Evolutionary conservation across 2,113 vertebrate species (phyloP).

Genomic region (Ictidomys tridecemlineatus): DNA sequence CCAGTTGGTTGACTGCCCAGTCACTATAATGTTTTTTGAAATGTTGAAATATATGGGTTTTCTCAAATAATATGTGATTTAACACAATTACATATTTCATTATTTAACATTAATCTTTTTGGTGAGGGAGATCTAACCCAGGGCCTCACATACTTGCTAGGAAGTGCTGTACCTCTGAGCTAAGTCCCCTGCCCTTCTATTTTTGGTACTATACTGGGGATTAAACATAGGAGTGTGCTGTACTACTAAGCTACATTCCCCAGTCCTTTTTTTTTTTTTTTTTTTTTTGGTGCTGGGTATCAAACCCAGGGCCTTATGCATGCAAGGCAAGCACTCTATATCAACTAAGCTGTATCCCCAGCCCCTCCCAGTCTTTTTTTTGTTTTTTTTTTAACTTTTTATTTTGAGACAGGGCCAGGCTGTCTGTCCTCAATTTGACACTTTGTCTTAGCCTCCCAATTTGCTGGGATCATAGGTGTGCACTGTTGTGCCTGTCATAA

Average conservation of each 20-base stretch:
- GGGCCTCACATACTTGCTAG: too few species aligned
- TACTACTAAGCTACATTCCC: background rate
- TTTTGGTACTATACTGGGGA: too few species aligned
- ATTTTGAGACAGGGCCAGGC: background rate
- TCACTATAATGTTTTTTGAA: background rate
- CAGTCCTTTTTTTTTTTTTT: too few species aligned
- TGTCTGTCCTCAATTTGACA: background rate
- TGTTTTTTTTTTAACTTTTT: background rate
- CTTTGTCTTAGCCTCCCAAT: background rate
- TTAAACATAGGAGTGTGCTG: too few species aligned
- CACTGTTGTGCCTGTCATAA: background rate
- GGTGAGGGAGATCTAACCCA: too few species aligned
- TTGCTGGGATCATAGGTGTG: background rate
- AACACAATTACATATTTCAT: background rate
- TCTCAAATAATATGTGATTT: background rate
- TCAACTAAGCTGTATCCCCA: background rate
- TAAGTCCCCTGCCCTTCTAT: too few species aligned
- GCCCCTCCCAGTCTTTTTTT: too few species aligned
- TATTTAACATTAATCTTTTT: slow-evolving; percentile 9
- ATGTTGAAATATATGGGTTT: background rate
- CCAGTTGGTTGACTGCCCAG: background rate
- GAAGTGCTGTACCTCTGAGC: too few species aligned
- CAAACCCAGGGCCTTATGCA: too few species aligned
- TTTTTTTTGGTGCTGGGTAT: too few species aligned
- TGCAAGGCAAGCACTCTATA: too few species aligned